Evolutionary conservation across 2,888 invertebrate species (phyloP), one percentile per base, ranked within the genome.

Genomic region (Pristionchus japonicus): DNA sequence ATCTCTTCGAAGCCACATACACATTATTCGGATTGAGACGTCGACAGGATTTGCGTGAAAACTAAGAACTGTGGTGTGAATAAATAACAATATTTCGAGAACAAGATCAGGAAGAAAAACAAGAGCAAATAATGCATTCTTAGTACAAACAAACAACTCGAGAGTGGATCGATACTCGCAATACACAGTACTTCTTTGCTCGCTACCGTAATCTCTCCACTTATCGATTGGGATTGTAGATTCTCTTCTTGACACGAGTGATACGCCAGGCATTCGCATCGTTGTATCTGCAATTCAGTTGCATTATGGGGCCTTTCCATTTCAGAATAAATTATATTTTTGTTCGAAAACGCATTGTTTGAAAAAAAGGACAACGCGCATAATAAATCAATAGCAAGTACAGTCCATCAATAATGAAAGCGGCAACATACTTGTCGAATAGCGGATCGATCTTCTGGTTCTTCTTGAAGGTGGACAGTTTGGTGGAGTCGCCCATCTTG

Each of bases 211-310:
- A 49, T 83, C 6, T n/a, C n/a, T 52, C 82, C 52, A 27, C 49
- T 93, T 91, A 94, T 89, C 94, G 90, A 90, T 94, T 94, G 31
- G 94, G 94, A 89, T 94, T 94, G 93, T 94, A 94, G 87, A 94
- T 94, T 90, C 93, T 94, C 93, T 94, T 94, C 90, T 95, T 95
- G 93, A 95, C 94, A 70, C 95, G 93, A 0, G 99, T 99, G 95
- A 99, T 99, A 95, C 99, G 96, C 99, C 99, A 99, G 0, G 98
- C 97, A 95, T 99, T 99, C 0, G 98, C 97, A 95, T 99, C 99
- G 95, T 99, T 67, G 82, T 80, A 84, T n/a, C 67, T 64, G 64
- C 13, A 84, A 40, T 20, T 23, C 34, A 23, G n/a, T 34, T 37
- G 27, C n/a, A 23, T 31, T 11, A 40, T 23, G 9, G 31, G 23